Conservation (phyloP, 2,797 vertebrate species). For the Microctenopoma steveboyesi region DNA sequence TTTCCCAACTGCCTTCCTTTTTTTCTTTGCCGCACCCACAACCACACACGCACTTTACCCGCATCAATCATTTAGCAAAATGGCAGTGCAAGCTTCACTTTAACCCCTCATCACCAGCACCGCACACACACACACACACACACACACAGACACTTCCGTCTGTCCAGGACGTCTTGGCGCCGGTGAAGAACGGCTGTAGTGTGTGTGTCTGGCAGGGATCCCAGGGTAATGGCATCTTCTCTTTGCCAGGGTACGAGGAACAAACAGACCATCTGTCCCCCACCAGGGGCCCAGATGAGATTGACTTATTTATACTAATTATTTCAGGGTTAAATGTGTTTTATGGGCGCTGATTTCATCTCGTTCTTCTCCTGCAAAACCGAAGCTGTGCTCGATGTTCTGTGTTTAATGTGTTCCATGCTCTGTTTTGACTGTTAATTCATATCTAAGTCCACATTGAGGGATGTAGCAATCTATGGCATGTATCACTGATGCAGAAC, state of each 20-base stretch:
- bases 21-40: constrained; percentile 7
- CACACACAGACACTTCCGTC: constrained; percentile 45
- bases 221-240: constrained; percentile 77
- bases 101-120: constrained; percentile 7
- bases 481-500: neutral
- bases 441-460: neutral
- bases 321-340: constrained; percentile 58
- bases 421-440: neutral
- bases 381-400: constrained; percentile 12
- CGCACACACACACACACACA: constrained; percentile 29
- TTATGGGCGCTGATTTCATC: constrained; percentile 33
- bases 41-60: neutral
- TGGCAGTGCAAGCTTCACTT: constrained; percentile 29
- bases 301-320: constrained; percentile 61
- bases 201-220: constrained; percentile 67
- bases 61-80: constrained; percentile 53
- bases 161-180: constrained; percentile 68
- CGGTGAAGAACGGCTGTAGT: constrained; percentile 39
- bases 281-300: constrained; percentile 60
- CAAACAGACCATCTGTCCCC: constrained; percentile 78
- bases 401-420: constrained; percentile 13
- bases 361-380: constrained; percentile 4
- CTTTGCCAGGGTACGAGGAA: constrained; percentile 68
- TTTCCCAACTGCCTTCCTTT: constrained; percentile 18
- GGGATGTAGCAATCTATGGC: neutral